Evolutionary conservation across 1,140 invertebrate species (phyloP).

Genomic region (Lamellibrachia luymesi): DNA sequence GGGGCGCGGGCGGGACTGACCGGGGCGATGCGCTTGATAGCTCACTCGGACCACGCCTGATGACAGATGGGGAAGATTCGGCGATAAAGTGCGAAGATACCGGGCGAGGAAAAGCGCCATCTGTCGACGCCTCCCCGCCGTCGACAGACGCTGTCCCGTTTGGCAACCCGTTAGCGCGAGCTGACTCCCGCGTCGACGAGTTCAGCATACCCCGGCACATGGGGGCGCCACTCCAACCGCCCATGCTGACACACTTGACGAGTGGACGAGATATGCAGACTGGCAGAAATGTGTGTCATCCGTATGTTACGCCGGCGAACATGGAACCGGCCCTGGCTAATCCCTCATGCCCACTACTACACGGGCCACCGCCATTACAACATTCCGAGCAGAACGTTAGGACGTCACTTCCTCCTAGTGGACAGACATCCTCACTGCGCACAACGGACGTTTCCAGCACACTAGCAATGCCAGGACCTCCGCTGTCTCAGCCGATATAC

Average conservation of each 20-base stretch:
- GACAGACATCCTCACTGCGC: background rate
- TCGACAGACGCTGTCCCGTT: background rate
- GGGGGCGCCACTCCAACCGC: background rate
- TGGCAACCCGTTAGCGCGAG: background rate
- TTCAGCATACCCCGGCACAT: background rate
- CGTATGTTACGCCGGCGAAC: background rate
- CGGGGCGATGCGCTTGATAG: background rate
- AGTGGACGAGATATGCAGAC: background rate
- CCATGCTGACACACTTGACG: background rate
- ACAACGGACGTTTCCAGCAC: background rate
- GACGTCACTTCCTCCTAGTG: background rate
- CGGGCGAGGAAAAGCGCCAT: background rate
- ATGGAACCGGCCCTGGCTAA: background rate
- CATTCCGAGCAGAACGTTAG: background rate
- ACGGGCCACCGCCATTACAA: background rate
- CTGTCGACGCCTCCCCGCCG: background rate
- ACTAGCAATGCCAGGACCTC: background rate
- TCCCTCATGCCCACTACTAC: background rate
- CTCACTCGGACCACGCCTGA: background rate
- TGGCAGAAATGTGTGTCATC: background rate
- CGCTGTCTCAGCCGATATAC: background rate
- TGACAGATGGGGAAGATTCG: background rate
- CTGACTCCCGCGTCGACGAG: background rate
- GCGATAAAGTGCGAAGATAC: background rate
- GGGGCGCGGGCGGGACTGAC: background rate